Evolutionary conservation across 2,888 invertebrate species (phyloP), one percentile per base, ranked within the genome.

Genomic region (Machimus rusticus): DNA sequence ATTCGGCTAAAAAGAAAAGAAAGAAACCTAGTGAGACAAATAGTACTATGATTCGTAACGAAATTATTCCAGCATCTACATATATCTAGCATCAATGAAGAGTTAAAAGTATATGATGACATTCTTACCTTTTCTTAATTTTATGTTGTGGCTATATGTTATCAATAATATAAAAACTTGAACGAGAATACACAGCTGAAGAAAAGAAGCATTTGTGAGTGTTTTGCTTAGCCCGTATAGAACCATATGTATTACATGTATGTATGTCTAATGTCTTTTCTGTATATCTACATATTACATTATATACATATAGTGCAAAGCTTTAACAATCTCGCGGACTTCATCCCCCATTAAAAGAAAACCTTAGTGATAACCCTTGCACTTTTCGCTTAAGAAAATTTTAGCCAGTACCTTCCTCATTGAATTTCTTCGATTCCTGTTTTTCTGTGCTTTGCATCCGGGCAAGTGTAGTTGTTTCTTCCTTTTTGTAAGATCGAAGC

Each of bases 401-500:
- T 51, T n/a, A 16, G 1, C 2, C 5, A 66, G 12, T 90, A 92
- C 92, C 90, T 88, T 91, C 91, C 86, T 91, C 90, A 81, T 90
- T 90, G 86, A 90, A 91, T 88, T 90, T 89, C 88, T 90, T 89
- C 88, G 90, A 16, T 19, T 91, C 91, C 77, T 89, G 90, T 88
- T 91, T 92, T 81, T 93, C 92, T 4, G 90, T 91, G 88, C 93
- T 93, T 88, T 93, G 93, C 85, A 94, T 93, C 89, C 94, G 94
- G 1, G 94, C 93, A 57, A 95, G 89, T 89, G 94, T 94, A 92
- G 94, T 94, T 92, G 94, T 93, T 89, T 95, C 93, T 16, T 90
- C 90, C 74, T 91, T 91, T 31, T 89, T 90, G 86, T 90, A 90
- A 39, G 90, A 94, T 28, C 95, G 95, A 87, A 96, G 94, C 92